Base-by-base conservation (phyloP, 2,888 invertebrate genomes). In the Ophion ventricosus region DNA sequence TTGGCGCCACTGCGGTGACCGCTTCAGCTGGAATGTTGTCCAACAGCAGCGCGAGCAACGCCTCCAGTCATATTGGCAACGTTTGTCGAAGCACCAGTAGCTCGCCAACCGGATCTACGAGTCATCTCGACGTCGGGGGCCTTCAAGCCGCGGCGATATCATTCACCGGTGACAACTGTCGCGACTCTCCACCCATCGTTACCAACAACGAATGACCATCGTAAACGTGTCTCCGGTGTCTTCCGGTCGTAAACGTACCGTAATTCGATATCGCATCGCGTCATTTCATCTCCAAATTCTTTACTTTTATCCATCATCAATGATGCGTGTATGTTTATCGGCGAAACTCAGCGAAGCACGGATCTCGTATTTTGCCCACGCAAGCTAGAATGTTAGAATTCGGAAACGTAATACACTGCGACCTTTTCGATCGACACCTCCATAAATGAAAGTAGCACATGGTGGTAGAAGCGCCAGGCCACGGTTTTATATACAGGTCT, bases 121-220 rank as follows among this genome's bases (percentile, higher is more conserved):
- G 88, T 81, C 86, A 90, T 56, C 80, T 91, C 2, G 93, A 93
- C 75, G 88, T 91, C 59, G 87, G 90, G 23, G 87, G 88, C 20
- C 87, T 91, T 10, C 88, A 87, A 7, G 35, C 67, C 81, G 90
- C 79, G 88, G 91, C 64, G 90, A 85, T 83, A 90, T 96, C 69
- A 8, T 85, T 73, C 43, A 95, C 96, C 87, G 96, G 95, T 90
- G 96, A 96, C 91, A 96, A 96, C 91, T 96, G 96, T 91, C 94
- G 96, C 87, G 96, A 96, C 92, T 96, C 96, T 0, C 92, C 92
- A 5, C 91, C 92, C 7, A 20, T 89, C 4, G 87, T 88, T 4
- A 23, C 84, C 7, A 87, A 88, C 84, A 87, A 88, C 85, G 93
- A 93, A 88, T 93, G 91, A 92, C 90, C 83, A 70, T 35, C 8